Base-by-base conservation (phyloP, 2,888 invertebrate species). In the Drosophila vallismaia region DNA sequence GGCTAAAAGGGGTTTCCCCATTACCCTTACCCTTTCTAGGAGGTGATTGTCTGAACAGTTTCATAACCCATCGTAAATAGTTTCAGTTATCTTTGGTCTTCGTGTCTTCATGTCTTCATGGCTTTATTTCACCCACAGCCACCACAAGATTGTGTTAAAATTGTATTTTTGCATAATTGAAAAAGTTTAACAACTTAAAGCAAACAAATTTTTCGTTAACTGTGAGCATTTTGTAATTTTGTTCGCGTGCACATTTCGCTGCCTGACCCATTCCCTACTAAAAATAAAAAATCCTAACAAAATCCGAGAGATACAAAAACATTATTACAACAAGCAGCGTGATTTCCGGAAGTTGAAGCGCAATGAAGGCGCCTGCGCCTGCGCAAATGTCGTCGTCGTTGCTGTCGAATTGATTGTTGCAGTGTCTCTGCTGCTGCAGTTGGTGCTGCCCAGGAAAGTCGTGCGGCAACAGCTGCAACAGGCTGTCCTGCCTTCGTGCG, bases 281-380 rank as follows among this genome's bases (percentile, higher is more conserved):
- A 44, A 53, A 59, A 51, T 19, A 54, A 45, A 55, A 36, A 59
- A 49, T 46, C 71, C 40, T 6, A 44, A 28, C 31, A 59, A 57
- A 48, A 49, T 29, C 33, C 31, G 33, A 53, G 7, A 59, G 53
- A 67, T 49, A 55, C 60, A 54, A 64, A 74, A 79, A 77, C 82
- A 85, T 76, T 81, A 85, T 80, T 68, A 72, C 68, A 79, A 76
- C 66, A 66, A 55, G 74, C 74, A 76, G 82, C 86, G 88, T 86
- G 86, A 88, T 87, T 84, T 86, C 86, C 86, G 88, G 88, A 88
- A 86, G 79, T 79, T 79, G 60, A 75, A 76, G 81, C 79, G 69
- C 78, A 84, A 73, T 75, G 64, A 75, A 81, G 82, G 82, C 76
- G 82, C 79, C 77, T 71, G 52, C 52, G 64, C 64, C 64, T 66